A percentile compares a stretch with the other conserved stretches of the same genome.
phyloP scores from a whole-genome alignment of 1,140 invertebrate species.

The Paraescarpia echinospica region DNA sequence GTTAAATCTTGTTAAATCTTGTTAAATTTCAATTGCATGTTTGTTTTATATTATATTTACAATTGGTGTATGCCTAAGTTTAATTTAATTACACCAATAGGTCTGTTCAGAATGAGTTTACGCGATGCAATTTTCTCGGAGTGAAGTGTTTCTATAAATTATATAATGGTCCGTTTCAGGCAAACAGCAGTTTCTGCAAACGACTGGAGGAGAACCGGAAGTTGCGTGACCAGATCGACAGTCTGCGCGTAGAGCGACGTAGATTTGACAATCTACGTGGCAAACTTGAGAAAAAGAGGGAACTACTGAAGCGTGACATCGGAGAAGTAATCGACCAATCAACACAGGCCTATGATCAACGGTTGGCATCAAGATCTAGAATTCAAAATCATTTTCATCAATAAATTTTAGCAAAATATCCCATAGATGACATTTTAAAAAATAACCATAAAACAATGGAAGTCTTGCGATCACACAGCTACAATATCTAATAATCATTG shows the following conservation, averaged over 20 bases:
- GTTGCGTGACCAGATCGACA: constrained; percentile 77
- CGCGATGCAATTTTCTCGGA: neutral
- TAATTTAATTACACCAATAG: too few relatives aligned
- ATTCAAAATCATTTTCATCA: too few relatives aligned
- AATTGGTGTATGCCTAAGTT: too few relatives aligned
- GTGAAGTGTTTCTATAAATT: neutral
- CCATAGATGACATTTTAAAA: too few relatives aligned
- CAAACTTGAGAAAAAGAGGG: constrained; percentile 74
- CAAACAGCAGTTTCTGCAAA: constrained; percentile 32
- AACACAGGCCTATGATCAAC: constrained; percentile 80
- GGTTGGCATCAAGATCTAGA: constrained; percentile 59
- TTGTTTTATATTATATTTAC: too few relatives aligned
- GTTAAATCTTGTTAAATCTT: too few relatives aligned
- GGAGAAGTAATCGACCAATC: constrained; percentile 82
- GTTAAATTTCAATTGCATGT: too few relatives aligned
- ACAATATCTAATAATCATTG: neutral
- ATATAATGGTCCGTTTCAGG: constrained; percentile 19
- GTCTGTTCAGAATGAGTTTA: too few relatives aligned
- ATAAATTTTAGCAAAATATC: too few relatives aligned
- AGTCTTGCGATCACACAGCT: too few relatives aligned
- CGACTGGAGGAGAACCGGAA: constrained; percentile 71
- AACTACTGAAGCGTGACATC: constrained; percentile 68
- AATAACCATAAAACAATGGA: too few relatives aligned
- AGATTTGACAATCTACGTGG: constrained; percentile 79
- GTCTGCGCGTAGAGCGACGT: constrained; percentile 73